phyloP scores from a whole-genome alignment of 2,888 invertebrate species.

The Antheraea assamensis region DNA sequence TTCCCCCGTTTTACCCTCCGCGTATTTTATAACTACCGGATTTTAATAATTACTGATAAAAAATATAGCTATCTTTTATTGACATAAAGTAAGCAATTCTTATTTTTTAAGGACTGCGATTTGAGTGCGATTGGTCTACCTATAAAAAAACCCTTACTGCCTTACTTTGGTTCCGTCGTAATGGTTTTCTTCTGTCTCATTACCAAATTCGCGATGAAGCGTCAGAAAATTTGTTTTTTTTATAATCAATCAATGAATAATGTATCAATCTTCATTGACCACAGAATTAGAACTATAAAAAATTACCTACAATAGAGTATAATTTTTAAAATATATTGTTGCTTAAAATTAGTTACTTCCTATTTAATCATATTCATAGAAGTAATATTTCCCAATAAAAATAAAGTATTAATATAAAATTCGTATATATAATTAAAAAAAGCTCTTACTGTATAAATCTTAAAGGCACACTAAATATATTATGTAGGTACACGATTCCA shows the following conservation, averaged over 20 bases:
- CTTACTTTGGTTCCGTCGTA: no score
- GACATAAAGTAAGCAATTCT: not conserved
- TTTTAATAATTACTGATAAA: conserved; percentile 50
- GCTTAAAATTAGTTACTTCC: not conserved
- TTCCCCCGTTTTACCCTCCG: conserved; percentile 37
- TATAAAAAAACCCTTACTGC: no score
- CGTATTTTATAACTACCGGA: conserved; percentile 38
- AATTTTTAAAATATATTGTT: not conserved
- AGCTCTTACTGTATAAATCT: not conserved
- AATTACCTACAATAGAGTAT: not conserved
- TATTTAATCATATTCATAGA: not conserved
- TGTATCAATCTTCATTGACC: not conserved
- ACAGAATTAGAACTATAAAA: not conserved
- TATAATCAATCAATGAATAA: not conserved
- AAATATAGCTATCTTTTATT: conserved; percentile 30
- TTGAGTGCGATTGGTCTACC: not conserved
- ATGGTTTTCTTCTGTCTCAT: no score
- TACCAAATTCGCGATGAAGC: no score
- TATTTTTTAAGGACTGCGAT: not conserved
- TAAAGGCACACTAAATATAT: not conserved
- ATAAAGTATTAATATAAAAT: no score
- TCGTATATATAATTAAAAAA: not conserved
- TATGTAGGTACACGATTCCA: conserved; percentile 12
- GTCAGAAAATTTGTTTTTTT: no score
- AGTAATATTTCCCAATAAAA: not conserved